Base-by-base conservation (phyloP, 1,140 invertebrate genomes). In the Prorops nasuta region DNA sequence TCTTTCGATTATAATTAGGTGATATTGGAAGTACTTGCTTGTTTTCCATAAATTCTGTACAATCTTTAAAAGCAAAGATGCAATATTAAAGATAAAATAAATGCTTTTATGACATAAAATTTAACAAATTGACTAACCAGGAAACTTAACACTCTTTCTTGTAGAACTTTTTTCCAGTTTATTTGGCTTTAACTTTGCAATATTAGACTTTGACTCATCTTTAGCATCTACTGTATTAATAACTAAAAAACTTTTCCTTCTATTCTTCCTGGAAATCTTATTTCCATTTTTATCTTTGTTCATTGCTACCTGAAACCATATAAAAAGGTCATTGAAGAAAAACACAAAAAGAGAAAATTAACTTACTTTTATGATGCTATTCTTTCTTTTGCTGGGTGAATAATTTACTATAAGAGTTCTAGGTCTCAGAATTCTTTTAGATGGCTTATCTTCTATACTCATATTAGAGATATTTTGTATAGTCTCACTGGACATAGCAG, bases 21-120 rank as follows among this genome's bases (percentile, higher is more conserved):
- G 62, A 66, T 43, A 48, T 37, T 34, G 63, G 60, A 22, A 49
- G 14, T 2, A 22, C 22, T 15, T 49, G 37, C 54, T 64, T 64
- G 9, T 14, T 36, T 32, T 57, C 44, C 9, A 12, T 4, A 36
- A 47, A 28, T 28, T 10, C 24, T 28, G 24, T 28, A 10, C 24
- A 28, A 28, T 4, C 24, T 6, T 28, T 10, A 6, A 28, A 28
- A 28, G 10, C 24, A 28, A 28, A 28, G 4, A 6, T 28, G 24
- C 10, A 28, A 10, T 28, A 6, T 28, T 28, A n/a, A n/a, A n/a
- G n/a, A 28, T 28, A 6, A 4, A 28, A 10, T 28, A 28, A 10
- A 28, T 28, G 10, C 10, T 28, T 28, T 28, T 4, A 21, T n/a
- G n/a, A 17, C 16, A 17, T 41, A n/a, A n/a, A 18, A 41, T 41